Conservation (phyloP, 2,888 invertebrate species). For the Sepiola atlantica region DNA sequence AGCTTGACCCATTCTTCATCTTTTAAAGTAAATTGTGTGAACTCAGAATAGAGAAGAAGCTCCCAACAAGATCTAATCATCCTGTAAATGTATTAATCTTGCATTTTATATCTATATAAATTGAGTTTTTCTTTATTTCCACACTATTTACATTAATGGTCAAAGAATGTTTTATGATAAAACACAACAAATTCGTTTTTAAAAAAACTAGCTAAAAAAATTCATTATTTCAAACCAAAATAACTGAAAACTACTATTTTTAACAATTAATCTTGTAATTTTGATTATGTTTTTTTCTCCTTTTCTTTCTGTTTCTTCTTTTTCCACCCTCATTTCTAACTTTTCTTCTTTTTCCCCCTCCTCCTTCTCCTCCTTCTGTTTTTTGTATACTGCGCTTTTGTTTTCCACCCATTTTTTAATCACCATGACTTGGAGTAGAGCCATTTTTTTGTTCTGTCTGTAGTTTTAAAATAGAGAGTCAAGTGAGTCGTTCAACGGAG, state of each 20-base stretch:
- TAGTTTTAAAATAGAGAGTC: conserved; percentile 32
- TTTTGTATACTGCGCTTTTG: neutral
- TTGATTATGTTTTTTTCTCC: neutral
- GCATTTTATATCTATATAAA: no score
- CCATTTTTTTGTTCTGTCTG: conserved; percentile 32
- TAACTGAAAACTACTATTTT: neutral
- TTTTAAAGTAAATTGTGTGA: no score
- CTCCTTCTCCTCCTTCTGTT: neutral
- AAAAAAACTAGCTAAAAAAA: neutral
- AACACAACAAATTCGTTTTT: neutral
- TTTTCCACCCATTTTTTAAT: neutral
- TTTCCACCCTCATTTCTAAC: neutral
- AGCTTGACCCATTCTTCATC: no score
- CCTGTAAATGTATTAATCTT: no score
- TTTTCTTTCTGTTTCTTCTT: neutral
- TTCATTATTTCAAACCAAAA: neutral
- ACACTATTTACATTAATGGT: neutral
- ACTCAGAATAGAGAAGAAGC: no score
- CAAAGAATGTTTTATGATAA: neutral
- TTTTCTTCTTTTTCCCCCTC: neutral
- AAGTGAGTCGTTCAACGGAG: conserved; percentile 32
- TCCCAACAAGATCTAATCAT: no score
- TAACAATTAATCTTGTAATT: neutral
- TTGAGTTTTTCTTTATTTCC: neutral
- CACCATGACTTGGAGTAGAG: conserved; percentile 13